Evolutionary conservation across 2,888 invertebrate species (phyloP).

Genomic region (Amphipoea oculea): DNA sequence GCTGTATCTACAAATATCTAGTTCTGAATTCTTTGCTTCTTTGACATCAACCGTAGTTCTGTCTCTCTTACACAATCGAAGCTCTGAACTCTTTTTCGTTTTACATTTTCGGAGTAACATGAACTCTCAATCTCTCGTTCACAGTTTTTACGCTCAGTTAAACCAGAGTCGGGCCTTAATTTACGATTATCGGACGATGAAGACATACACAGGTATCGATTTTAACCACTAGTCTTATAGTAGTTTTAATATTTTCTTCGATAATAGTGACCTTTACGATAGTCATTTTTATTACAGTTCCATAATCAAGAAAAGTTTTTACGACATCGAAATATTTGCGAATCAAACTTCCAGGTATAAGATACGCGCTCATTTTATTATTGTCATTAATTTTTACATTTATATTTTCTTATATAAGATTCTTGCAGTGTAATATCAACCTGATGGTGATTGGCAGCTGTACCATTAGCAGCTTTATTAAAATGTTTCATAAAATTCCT

Average conservation of each 20-base stretch:
- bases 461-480: slow-evolving; percentile 81
- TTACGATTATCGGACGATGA: slow-evolving; percentile 87
- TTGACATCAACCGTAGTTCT: slow-evolving; percentile 74
- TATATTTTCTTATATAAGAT: slow-evolving; percentile 66
- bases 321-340: slow-evolving; percentile 70
- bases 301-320: slow-evolving; percentile 76
- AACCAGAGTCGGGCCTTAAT: slow-evolving; percentile 83
- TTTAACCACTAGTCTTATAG: slow-evolving; percentile 68
- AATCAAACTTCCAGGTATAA: slow-evolving; percentile 69
- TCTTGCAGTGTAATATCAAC: slow-evolving; percentile 72
- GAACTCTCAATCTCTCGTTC: slow-evolving; percentile 87
- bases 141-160: slow-evolving; percentile 89
- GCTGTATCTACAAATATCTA: slow-evolving; percentile 59
- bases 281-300: slow-evolving; percentile 75
- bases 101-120: slow-evolving; percentile 85
- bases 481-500: slow-evolving; percentile 80
- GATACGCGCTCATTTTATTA: slow-evolving; percentile 70
- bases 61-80: slow-evolving; percentile 75
- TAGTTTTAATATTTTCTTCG: slow-evolving; percentile 59
- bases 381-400: slow-evolving; percentile 71
- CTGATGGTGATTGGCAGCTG: slow-evolving; percentile 78
- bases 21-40: slow-evolving; percentile 67
- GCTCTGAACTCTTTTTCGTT: slow-evolving; percentile 73
- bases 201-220: slow-evolving; percentile 83
- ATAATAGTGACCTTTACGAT: slow-evolving; percentile 80